Percentiles rank a stretch among this genome's conserved stretches.
These are phyloP conservation scores for Trachurus trachurus DNA, from an alignment of 2,797 vertebrate genomes.

Conservation along the genomic window DNA sequence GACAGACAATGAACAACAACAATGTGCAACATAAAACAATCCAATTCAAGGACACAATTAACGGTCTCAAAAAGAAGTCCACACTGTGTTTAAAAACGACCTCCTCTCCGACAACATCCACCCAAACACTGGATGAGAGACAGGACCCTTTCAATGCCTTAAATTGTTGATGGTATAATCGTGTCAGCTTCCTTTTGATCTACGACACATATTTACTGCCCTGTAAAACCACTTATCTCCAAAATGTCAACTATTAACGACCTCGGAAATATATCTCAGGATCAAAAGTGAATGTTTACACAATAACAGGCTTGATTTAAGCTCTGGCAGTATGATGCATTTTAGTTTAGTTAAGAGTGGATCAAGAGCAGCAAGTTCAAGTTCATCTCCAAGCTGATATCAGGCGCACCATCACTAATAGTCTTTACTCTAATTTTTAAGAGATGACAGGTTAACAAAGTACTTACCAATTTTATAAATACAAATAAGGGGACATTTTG, in stretches of 20 bases:
- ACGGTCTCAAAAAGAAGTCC: conserved; percentile 5
- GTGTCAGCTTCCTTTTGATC: conserved; percentile 37
- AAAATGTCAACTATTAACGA: conserved; percentile 26
- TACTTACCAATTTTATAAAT: background rate
- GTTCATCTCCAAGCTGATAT: background rate
- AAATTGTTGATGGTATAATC: conserved; percentile 15
- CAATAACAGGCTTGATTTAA: conserved; percentile 2
- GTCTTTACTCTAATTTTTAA: too few species aligned
- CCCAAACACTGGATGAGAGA: conserved; percentile 8
- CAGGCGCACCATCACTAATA: background rate
- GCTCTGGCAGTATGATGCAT: background rate
- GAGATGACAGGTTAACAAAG: background rate
- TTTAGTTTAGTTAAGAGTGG: background rate
- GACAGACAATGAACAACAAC: background rate
- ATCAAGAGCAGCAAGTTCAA: background rate
- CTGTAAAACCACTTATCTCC: too few species aligned
- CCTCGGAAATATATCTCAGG: conserved; percentile 10
- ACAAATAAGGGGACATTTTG: background rate
- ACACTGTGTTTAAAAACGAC: conserved; percentile 21
- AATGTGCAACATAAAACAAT: background rate
- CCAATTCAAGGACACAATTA: conserved; percentile 2
- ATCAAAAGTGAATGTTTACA: conserved; percentile 1
- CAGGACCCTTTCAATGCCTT: conserved; percentile 23
- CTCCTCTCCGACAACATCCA: conserved; percentile 11
- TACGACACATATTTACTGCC: conserved; percentile 23